A percentile compares a stretch with the other conserved stretches of the same genome.
Evolutionary conservation across 2,797 vertebrate genomes (phyloP).

Genomic region (Dendrocincla tyrannina): DNA sequence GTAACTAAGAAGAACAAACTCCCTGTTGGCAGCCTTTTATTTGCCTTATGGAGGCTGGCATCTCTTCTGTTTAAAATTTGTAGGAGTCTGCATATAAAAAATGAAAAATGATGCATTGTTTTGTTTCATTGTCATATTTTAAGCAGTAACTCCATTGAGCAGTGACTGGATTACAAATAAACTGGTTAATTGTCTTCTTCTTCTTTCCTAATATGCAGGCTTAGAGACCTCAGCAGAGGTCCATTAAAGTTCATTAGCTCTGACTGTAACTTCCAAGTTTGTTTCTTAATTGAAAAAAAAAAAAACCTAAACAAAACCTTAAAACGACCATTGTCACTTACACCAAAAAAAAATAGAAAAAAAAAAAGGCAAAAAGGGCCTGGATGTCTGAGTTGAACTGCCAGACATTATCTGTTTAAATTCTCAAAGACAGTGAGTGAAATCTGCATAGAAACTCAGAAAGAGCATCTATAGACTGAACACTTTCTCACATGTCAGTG

Average conservation of each 20-base stretch:
- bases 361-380: background rate
- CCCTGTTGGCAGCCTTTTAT: background rate
- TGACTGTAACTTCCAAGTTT: background rate
- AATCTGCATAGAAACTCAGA: constrained; percentile 22
- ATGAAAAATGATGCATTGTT: background rate
- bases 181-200: background rate
- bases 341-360: no score
- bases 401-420: constrained; percentile 45
- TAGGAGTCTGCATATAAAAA: background rate
- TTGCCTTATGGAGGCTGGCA: background rate
- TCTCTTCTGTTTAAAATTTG: background rate
- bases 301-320: background rate
- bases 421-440: background rate
- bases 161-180: background rate
- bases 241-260: background rate
- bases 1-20: background rate
- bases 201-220: background rate
- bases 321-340: background rate
- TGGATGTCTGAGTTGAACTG: background rate
- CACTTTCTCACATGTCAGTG: constrained; percentile 45
- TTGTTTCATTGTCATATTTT: background rate
- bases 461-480: constrained; percentile 50
- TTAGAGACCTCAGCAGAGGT: background rate
- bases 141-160: background rate
- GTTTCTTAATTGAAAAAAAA: constrained; percentile 19